phyloP scores from a whole-genome alignment of 2,797 vertebrate genomes.

The Propithecus perrieri region DNA sequence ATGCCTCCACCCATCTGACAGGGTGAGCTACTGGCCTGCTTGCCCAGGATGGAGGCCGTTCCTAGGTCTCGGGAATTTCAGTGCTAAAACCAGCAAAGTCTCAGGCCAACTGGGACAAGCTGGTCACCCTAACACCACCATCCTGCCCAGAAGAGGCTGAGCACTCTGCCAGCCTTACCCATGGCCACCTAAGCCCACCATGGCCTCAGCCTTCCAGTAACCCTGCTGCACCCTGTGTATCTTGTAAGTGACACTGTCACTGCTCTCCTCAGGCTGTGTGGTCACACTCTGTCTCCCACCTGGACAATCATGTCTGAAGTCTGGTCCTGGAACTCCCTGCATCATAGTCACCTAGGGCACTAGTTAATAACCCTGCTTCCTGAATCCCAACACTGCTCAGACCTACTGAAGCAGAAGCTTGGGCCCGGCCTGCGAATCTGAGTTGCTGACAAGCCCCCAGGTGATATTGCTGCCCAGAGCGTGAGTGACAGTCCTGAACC shows the following conservation, averaged over 20 bases:
- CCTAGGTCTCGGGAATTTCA: background rate
- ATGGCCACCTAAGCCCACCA: background rate
- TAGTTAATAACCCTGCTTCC: background rate
- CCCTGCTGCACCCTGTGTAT: background rate
- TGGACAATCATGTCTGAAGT: background rate
- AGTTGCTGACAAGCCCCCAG: background rate
- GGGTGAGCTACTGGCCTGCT: rapidly evolving
- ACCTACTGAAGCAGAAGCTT: background rate
- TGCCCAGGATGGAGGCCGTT: background rate
- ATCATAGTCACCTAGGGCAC: background rate
- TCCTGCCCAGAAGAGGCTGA: background rate
- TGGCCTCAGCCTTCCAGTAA: background rate
- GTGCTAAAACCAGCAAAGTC: background rate
- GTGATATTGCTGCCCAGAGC: background rate
- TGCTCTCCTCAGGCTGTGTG: background rate
- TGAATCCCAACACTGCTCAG: background rate
- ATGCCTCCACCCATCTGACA: background rate
- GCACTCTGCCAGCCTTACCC: background rate
- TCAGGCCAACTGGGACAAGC: background rate
- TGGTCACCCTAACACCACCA: background rate
- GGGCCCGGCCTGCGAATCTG: background rate
- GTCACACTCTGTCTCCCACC: background rate
- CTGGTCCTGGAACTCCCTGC: background rate
- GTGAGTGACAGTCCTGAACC: background rate
- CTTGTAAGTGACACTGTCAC: background rate